Conservation (phyloP, 2,888 invertebrate genomes). For the Rhaphigaster nebulosa region DNA sequence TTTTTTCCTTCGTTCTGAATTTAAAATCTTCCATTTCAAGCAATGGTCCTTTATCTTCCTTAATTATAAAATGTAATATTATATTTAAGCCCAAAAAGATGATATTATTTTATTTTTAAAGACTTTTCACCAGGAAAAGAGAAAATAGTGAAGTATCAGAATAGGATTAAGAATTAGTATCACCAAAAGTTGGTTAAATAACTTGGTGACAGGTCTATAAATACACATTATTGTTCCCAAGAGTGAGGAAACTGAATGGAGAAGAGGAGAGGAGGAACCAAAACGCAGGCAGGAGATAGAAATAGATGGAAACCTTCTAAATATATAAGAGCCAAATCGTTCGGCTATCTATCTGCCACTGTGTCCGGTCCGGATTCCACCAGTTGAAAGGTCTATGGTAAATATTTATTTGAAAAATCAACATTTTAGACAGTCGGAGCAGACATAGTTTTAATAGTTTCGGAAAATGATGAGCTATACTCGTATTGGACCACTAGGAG, state of each 20-base stretch:
- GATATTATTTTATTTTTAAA: too few relatives aligned
- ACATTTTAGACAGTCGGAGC: not conserved
- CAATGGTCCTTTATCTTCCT: too few relatives aligned
- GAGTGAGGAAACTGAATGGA: constrained; percentile 37
- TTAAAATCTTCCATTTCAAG: too few relatives aligned
- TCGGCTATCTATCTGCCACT: not conserved
- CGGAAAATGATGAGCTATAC: too few relatives aligned
- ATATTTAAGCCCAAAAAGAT: too few relatives aligned
- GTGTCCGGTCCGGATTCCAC: not conserved
- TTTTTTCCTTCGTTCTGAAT: too few relatives aligned
- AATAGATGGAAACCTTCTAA: constrained; percentile 17
- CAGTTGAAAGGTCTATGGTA: not conserved
- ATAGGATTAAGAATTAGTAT: not conserved
- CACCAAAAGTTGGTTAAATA: not conserved
- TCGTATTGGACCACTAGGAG: too few relatives aligned
- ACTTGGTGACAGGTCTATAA: constrained; percentile 9
- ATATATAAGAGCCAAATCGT: constrained; percentile 12
- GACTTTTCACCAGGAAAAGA: not conserved
- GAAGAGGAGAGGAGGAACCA: not conserved
- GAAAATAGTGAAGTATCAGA: not conserved
- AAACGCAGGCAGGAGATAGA: not conserved
- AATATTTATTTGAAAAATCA: constrained; percentile 5
- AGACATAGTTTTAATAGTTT: not conserved
- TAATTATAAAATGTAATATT: too few relatives aligned
- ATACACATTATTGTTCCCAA: not conserved